These are phyloP conservation scores for Ecdyonurus torrentis DNA, from an alignment of 2,888 invertebrate genomes.

Conservation along the genomic window DNA sequence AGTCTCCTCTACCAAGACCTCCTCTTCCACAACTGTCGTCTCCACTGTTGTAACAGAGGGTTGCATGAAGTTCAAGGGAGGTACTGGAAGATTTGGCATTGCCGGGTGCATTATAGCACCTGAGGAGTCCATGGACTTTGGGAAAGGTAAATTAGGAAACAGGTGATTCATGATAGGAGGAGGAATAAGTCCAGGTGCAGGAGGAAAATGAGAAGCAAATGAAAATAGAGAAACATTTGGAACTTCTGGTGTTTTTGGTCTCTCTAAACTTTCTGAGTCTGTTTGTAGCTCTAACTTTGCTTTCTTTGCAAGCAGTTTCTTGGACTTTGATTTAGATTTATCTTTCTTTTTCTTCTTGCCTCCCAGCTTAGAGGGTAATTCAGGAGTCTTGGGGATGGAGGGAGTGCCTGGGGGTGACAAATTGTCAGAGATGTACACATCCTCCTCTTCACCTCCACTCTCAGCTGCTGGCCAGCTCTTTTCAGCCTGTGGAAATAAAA, in stretches of 20 bases:
- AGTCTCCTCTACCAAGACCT: background rate
- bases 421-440: conserved; percentile 19
- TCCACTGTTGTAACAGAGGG: conserved; percentile 10
- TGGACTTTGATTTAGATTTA: conserved; percentile 20
- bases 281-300: background rate
- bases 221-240: conserved; percentile 28
- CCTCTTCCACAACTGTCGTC: background rate
- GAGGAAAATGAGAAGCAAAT: conserved; percentile 22
- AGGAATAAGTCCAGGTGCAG: conserved; percentile 38
- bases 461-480: background rate
- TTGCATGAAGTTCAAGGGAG: conserved; percentile 30
- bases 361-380: conserved; percentile 36
- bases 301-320: background rate
- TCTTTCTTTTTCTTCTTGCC: conserved; percentile 27
- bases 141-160: conserved; percentile 27
- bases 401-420: conserved; percentile 36
- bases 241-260: conserved; percentile 24
- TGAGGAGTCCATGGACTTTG: conserved; percentile 10
- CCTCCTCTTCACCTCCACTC: background rate
- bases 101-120: conserved; percentile 29
- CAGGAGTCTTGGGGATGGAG: conserved; percentile 37
- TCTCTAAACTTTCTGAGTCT: conserved; percentile 16
- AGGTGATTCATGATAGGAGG: conserved; percentile 34
- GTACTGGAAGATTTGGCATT: conserved; percentile 36
- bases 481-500: background rate